Conservation (phyloP, 2,888 invertebrate species). For the Pterostichus madidus region DNA sequence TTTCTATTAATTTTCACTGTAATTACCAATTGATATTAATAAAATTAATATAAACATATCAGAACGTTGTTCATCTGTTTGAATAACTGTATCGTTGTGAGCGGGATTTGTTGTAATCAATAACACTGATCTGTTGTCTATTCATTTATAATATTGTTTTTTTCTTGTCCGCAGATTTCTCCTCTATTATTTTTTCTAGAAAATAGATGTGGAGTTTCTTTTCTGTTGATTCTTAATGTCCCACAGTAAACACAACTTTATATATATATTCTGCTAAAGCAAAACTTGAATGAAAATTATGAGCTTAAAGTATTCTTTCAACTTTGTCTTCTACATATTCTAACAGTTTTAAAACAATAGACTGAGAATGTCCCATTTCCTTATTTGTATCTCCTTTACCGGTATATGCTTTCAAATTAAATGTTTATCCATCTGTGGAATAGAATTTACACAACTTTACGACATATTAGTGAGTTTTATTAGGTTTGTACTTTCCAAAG, state of each 20-base stretch:
- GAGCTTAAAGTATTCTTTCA: neutral
- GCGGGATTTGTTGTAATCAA: neutral
- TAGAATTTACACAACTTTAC: neutral
- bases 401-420: neutral
- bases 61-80: no score
- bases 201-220: neutral
- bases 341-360: neutral
- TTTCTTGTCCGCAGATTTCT: slow-evolving; percentile 1
- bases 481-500: slow-evolving; percentile 1
- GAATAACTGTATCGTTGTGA: neutral
- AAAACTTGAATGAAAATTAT: neutral
- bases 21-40: neutral
- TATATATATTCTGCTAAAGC: neutral
- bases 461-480: slow-evolving; percentile 3
- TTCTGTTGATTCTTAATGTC: neutral
- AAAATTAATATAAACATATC: no score
- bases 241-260: neutral
- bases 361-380: neutral
- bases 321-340: neutral
- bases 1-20: neutral
- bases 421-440: neutral
- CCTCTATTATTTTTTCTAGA: slow-evolving; percentile 6
- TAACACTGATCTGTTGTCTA: neutral
- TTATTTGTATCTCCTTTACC: neutral
- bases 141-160: slow-evolving; percentile 2